These are phyloP conservation scores for Burhinus bistriatus DNA, from an alignment of 2,113 vertebrate genomes.

Conservation along the genomic window DNA sequence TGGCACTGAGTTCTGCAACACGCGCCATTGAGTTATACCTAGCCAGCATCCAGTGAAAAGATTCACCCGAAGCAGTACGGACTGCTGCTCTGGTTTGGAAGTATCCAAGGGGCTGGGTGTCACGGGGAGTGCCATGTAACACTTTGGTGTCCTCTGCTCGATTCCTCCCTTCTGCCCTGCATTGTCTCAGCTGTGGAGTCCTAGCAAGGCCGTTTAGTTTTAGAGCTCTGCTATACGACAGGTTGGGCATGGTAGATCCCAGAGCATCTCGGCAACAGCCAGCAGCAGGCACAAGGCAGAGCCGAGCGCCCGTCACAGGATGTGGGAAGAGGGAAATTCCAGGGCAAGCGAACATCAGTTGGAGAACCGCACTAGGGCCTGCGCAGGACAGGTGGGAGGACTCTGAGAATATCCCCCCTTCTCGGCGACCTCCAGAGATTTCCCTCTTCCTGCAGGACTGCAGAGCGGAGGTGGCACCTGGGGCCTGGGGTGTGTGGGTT, in stretches of 20 bases:
- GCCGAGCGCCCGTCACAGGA: background rate
- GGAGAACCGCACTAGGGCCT: background rate
- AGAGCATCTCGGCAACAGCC: background rate
- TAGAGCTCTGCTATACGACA: background rate
- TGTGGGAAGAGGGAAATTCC: background rate
- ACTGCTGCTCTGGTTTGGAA: fast-evolving
- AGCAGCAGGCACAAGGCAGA: background rate
- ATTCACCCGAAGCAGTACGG: background rate
- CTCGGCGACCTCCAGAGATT: background rate
- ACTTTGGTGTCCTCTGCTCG: background rate
- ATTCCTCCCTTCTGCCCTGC: background rate
- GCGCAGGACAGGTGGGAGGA: background rate
- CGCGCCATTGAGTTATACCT: fast-evolving
- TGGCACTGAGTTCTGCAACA: fast-evolving
- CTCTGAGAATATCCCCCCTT: background rate
- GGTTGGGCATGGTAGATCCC: background rate
- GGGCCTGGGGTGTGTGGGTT: background rate
- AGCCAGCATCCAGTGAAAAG: fast-evolving
- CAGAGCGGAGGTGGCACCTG: background rate
- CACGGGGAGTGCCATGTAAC: background rate
- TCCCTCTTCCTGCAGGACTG: background rate
- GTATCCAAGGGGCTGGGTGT: background rate
- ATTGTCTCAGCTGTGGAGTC: fast-evolving
- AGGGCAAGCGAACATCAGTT: background rate
- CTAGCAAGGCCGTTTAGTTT: background rate